These are phyloP conservation scores for Eidolon dupreanum DNA, from an alignment of 2,797 vertebrate species.

Conservation along the genomic window DNA sequence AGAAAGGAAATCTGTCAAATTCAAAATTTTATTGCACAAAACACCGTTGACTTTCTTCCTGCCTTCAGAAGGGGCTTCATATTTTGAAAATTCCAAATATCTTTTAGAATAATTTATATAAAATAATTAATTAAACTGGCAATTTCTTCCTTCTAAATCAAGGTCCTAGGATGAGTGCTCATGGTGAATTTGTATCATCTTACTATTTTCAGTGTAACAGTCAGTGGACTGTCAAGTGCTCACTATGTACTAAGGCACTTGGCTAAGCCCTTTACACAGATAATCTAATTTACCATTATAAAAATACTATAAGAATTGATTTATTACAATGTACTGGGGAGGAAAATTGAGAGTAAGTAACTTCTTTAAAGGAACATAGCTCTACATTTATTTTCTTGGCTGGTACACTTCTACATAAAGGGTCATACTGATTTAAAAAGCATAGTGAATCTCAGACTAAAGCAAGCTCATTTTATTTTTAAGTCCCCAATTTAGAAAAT, in stretches of 20 bases:
- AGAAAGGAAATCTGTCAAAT: conserved; percentile 71
- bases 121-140: conserved; percentile 20
- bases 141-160: conserved; percentile 35
- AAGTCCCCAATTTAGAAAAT: background rate
- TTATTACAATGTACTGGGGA: conserved; percentile 4
- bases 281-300: conserved; percentile 43
- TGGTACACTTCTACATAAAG: background rate
- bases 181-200: background rate
- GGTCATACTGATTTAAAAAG: background rate
- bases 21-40: conserved; percentile 44
- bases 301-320: conserved; percentile 45
- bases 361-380: background rate
- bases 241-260: background rate
- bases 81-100: conserved; percentile 14
- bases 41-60: conserved; percentile 48
- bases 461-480: background rate
- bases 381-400: background rate
- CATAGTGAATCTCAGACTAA: background rate
- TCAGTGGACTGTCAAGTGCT: background rate
- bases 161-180: background rate
- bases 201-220: background rate
- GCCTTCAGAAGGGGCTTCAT: background rate
- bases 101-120: conserved; percentile 60
- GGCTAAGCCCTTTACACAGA: conserved; percentile 40
- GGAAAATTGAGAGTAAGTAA: background rate